Evolutionary conservation across 2,888 invertebrate species (phyloP), one percentile per base, ranked within the genome.

Genomic region (Tupiocoris notatus): DNA sequence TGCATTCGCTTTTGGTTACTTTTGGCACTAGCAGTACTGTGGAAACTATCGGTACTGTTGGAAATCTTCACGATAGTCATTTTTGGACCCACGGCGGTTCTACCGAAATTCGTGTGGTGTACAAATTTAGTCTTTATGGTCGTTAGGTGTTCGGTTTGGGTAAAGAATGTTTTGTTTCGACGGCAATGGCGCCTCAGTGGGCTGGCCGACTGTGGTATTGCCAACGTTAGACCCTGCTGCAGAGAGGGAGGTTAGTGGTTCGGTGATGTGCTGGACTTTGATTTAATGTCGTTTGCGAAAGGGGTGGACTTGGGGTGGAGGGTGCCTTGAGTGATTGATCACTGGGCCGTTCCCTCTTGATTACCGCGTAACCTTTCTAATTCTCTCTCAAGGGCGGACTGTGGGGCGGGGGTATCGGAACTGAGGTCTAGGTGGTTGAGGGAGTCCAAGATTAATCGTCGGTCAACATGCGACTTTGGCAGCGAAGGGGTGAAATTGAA

Each of bases 341-440:
- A 70, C 70, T 18, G 39, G 59, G 59, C 70, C 70, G 70, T 70
- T 70, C 70, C 57, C 59, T 70, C 70, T 70, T 70, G 70, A 70
- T 70, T 70, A 70, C 70, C 70, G 57, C 70, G 70, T 70, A 70
- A 70, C 59, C 70, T 70, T 70, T 70, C 70, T 70, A 70, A 70
- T 70, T 70, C 70, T 70, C 70, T 24, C 70, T 59, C 24, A 57
- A 12, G 18, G 67, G 22, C 23, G 23, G 59, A 39, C 39, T n/a
- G n/a, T n/a, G n/a, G n/a, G n/a, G n/a, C 39, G 6, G 39, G 39
- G 39, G 39, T 39, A 39, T 39, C 39, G 39, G 39, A 39, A 39
- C 39, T 7, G 39, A n/a, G n/a, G n/a, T n/a, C n/a, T n/a, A n/a
- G 39, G 39, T 12, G 39, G 39, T 3, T 3, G 39, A 39, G 39